These are phyloP conservation scores for Carollia perspicillata DNA, from an alignment of 2,113 vertebrate species.

Conservation along the genomic window DNA sequence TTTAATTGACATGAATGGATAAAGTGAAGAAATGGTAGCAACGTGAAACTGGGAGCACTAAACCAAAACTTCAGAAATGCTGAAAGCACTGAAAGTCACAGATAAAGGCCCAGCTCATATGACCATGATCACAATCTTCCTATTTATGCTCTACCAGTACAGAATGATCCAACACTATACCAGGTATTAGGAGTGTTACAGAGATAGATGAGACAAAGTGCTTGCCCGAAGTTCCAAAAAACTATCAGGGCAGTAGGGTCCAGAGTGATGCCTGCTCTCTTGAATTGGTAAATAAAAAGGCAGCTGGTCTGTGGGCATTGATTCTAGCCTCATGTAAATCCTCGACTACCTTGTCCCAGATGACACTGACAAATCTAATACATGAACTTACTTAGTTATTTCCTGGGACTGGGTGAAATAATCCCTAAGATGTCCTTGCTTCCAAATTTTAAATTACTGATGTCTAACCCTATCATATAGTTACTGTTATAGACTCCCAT, in stretches of 20 bases:
- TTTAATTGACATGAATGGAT: neutral
- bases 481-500: neutral
- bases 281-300: neutral
- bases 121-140: neutral
- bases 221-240: neutral
- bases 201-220: neutral
- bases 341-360: neutral
- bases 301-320: neutral
- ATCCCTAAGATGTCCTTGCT: neutral
- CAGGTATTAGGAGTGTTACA: neutral
- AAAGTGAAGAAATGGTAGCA: neutral
- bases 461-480: neutral
- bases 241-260: neutral
- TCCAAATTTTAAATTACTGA: neutral
- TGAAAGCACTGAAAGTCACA: neutral
- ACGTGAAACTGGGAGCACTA: neutral
- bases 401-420: neutral
- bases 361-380: neutral
- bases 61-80: neutral
- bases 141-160: neutral
- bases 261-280: neutral
- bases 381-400: neutral
- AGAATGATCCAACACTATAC: neutral
- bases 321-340: neutral
- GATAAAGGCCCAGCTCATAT: neutral